These are phyloP conservation scores for Muschampia plurimacula DNA, from an alignment of 2,888 invertebrate species.

Conservation along the genomic window DNA sequence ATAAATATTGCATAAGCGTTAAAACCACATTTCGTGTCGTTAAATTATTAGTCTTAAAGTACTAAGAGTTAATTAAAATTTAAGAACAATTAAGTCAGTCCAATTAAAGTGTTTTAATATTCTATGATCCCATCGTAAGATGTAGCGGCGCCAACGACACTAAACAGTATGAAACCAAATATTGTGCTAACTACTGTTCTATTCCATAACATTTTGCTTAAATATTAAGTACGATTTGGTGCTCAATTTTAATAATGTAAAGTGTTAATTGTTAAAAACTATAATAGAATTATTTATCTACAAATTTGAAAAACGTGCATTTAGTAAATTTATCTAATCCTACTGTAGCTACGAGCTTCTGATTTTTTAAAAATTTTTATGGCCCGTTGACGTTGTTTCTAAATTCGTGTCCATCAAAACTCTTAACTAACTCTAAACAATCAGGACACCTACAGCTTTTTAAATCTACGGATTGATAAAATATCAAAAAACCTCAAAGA, in stretches of 20 bases:
- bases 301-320: conserved; percentile 72
- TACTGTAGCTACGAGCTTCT: conserved; percentile 49
- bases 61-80: conserved; percentile 73
- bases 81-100: conserved; percentile 78
- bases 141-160: conserved; percentile 63
- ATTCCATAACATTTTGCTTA: conserved; percentile 77
- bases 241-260: conserved; percentile 82
- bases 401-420: conserved; percentile 5
- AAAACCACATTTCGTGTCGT: conserved; percentile 73
- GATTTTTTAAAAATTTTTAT: conserved; percentile 35
- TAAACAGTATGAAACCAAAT: conserved; percentile 63
- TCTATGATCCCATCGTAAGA: conserved; percentile 59
- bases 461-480: conserved; percentile 26
- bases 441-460: conserved; percentile 27
- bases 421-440: background rate
- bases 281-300: conserved; percentile 75
- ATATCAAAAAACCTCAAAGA: conserved; percentile 33
- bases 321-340: conserved; percentile 62
- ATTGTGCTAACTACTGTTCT: conserved; percentile 66
- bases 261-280: conserved; percentile 76
- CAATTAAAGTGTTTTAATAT: conserved; percentile 67
- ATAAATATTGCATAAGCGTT: conserved; percentile 84
- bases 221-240: conserved; percentile 86
- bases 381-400: conserved; percentile 8
- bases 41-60: conserved; percentile 73